These are phyloP conservation scores for Plotosus lineatus DNA, from an alignment of 2,113 vertebrate genomes.

Conservation along the genomic window DNA sequence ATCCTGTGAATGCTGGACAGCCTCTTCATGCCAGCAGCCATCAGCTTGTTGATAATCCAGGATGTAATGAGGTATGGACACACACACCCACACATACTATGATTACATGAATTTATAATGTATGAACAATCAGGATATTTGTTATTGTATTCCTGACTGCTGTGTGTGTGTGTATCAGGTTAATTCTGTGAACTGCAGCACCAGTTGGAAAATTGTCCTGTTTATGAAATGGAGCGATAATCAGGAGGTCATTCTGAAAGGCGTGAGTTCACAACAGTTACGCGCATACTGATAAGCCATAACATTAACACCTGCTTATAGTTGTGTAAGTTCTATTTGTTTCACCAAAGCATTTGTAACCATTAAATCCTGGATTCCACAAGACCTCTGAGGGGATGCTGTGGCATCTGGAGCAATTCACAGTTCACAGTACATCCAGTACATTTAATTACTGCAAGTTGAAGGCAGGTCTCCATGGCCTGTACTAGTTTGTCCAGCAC, in stretches of 20 bases:
- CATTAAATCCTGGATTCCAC: no score
- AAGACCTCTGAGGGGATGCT: no score
- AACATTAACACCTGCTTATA: no score
- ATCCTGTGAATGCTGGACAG: constrained; percentile 96
- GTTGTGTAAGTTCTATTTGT: no score
- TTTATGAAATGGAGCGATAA: constrained; percentile 99
- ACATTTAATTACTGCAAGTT: no score
- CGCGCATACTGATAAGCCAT: no score
- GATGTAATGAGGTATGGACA: constrained; percentile 91
- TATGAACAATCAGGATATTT: neutral
- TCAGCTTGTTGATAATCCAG: constrained; percentile 94
- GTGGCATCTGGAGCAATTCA: no score
- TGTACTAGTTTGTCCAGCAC: no score
- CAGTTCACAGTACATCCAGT: no score
- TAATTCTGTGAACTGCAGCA: constrained; percentile 98
- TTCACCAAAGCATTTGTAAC: no score
- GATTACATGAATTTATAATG: neutral
- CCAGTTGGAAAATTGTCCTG: constrained; percentile 98
- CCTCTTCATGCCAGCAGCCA: constrained; percentile 95
- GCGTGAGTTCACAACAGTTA: constrained; percentile 72
- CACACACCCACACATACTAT: neutral
- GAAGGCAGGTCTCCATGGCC: no score
- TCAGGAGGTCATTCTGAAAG: constrained; percentile 93
- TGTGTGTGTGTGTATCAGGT: constrained; percentile 74
- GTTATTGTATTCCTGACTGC: neutral